These are phyloP conservation scores for Sesia apiformis DNA, from an alignment of 2,888 invertebrate species.

Conservation along the genomic window DNA sequence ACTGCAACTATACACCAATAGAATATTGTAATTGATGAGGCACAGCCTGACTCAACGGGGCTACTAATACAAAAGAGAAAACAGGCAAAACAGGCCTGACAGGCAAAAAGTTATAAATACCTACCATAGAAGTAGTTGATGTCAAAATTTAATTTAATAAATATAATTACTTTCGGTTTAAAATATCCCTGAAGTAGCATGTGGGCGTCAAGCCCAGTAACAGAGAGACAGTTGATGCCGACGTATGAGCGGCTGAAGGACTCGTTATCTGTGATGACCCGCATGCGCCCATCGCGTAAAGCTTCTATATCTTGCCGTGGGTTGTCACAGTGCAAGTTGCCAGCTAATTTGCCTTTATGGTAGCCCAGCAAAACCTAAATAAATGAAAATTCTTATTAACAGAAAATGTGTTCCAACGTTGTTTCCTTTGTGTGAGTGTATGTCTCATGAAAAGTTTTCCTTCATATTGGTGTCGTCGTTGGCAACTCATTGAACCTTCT, in stretches of 20 bases:
- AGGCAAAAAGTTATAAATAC: no score
- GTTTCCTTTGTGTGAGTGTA: background rate
- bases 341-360: constrained; percentile 79
- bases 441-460: background rate
- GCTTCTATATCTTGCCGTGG: constrained; percentile 70
- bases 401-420: no score
- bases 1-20: no score
- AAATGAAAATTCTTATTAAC: background rate
- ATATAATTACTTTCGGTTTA: constrained; percentile 36
- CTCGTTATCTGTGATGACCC: constrained; percentile 73
- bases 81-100: no score
- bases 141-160: no score
- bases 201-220: constrained; percentile 45
- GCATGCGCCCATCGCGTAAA: constrained; percentile 63
- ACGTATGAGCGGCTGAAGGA: constrained; percentile 67
- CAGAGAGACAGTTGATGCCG: constrained; percentile 43
- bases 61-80: no score
- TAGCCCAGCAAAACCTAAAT: constrained; percentile 75
- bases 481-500: no score
- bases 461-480: no score
- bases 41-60: no score
- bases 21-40: no score
- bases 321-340: constrained; percentile 79
- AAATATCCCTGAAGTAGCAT: constrained; percentile 39
- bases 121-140: no score